Base-by-base conservation (phyloP, 1,140 invertebrate species). In the Coelopa frigida region DNA sequence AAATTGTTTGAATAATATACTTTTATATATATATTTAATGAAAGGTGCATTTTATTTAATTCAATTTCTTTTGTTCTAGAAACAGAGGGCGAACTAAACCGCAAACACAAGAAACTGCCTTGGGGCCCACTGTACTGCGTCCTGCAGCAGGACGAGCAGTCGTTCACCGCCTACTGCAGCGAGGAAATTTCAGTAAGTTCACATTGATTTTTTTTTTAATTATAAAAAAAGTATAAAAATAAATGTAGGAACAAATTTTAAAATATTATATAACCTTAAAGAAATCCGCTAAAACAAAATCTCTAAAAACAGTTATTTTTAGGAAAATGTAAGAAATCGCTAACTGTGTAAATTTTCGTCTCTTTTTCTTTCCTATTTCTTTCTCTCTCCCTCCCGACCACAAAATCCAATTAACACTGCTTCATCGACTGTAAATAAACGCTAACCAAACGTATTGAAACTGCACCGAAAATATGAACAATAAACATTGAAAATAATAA, bases 61-160 rank as follows among this genome's bases (percentile, higher is more conserved):
- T 29, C 7, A 29, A 37, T 29, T 12, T 22, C 18, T 40, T 43
- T 26, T 18, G 15, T 57, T 61, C 14, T 51, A 70, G 67, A 70
- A 64, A 54, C 58, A 10, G 67, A 70, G 32, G 66, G 61, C 2
- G 65, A 69, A 48, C 44, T 63, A 14, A 58, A 61, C 38, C 58
- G 57, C 15, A 46, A 55, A 3, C 54, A 52, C 11, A 65, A 62
- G 39, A 46, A 32, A 32, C 70, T 78, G 45, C 77, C 80, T 24
- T 92, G 87, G 87, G 84, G 89, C 65, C 87, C 88, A 5, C 83
- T 85, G 59, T 92, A 88, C 73, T 89, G 87, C 70, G 87, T 92
- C 21, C 76, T 92, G 44, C 78, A 89, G 31, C 87, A 90, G 70
- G 85, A 89, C 64, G 82, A 89, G 50, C 82, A 85, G 59, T 86